Conservation (phyloP, 2,888 invertebrate genomes). For the Seira musarum region DNA sequence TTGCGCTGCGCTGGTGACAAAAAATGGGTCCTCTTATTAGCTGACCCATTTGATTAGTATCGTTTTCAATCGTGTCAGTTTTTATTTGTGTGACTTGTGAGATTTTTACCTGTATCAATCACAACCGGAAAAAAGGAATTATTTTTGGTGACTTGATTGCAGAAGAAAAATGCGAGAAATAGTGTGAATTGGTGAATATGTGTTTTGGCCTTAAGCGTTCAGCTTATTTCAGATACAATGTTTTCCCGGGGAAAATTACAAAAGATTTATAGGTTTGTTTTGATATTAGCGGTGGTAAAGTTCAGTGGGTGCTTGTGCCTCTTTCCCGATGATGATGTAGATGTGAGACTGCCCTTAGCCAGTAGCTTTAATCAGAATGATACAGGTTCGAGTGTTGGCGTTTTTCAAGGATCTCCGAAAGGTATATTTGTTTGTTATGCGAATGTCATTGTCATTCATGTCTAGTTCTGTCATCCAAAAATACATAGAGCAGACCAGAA, state of each 20-base stretch:
- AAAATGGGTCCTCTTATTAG: neutral
- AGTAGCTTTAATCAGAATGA: slow-evolving; percentile 31
- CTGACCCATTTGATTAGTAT: neutral
- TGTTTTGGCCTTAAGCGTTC: slow-evolving; percentile 39
- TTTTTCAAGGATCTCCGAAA: slow-evolving; percentile 37
- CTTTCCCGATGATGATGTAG: neutral
- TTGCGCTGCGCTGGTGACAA: neutral
- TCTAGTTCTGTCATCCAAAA: too few relatives aligned
- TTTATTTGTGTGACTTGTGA: neutral
- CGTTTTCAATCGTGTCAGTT: neutral
- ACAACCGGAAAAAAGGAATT: too few relatives aligned
- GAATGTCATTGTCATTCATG: too few relatives aligned
- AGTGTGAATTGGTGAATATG: slow-evolving; percentile 41
- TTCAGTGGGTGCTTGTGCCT: slow-evolving; percentile 16
- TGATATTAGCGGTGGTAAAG: neutral
- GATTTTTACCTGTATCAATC: too few relatives aligned
- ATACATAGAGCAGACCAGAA: too few relatives aligned
- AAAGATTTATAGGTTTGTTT: neutral
- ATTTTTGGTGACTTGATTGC: too few relatives aligned
- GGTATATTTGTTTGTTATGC: too few relatives aligned
- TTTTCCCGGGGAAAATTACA: slow-evolving; percentile 49
- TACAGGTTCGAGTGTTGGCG: slow-evolving; percentile 25
- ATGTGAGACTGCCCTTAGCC: slow-evolving; percentile 17
- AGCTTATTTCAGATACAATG: slow-evolving; percentile 43
- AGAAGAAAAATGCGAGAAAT: slow-evolving; percentile 12